Conservation (phyloP, 2,113 vertebrate genomes). For the Anarrhichthys ocellatus region DNA sequence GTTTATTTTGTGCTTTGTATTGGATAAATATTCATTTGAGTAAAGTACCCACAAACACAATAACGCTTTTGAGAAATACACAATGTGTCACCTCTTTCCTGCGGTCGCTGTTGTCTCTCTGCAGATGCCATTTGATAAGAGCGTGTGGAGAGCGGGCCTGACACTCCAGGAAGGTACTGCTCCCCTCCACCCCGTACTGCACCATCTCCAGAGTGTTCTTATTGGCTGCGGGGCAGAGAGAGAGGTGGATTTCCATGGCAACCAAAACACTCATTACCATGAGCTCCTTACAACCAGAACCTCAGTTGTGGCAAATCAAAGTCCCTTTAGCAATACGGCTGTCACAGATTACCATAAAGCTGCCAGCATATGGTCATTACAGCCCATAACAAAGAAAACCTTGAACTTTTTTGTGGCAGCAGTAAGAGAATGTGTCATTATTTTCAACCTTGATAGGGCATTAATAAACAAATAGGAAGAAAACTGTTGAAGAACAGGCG, state of each 20-base stretch:
- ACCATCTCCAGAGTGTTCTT: conserved; percentile 92
- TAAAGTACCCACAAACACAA: not conserved
- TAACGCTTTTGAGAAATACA: conserved; percentile 6
- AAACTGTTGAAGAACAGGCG: not conserved
- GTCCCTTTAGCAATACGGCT: not conserved
- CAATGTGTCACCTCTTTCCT: conserved; percentile 89
- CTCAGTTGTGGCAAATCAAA: conserved; percentile 49
- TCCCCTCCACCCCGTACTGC: conserved; percentile 96
- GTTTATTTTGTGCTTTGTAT: not conserved
- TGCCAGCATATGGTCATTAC: conserved; percentile 16
- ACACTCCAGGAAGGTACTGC: conserved; percentile 96
- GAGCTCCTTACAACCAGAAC: conserved; percentile 36
- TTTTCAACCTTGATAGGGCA: not conserved
- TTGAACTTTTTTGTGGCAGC: not conserved
- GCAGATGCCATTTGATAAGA: conserved; percentile 94
- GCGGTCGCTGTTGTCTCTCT: conserved; percentile 94
- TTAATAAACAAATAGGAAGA: conserved; percentile 1
- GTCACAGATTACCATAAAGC: conserved; percentile 17
- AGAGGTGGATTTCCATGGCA: conserved; percentile 56
- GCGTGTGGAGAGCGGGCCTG: conserved; percentile 96
- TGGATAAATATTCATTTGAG: conserved; percentile 5
- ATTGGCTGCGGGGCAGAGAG: conserved; percentile 85
- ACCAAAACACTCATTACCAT: conserved; percentile 60
- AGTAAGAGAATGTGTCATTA: not conserved
- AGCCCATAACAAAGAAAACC: conserved; percentile 3